Conservation (phyloP, 2,113 vertebrate species). For the Serilophus lunatus region DNA sequence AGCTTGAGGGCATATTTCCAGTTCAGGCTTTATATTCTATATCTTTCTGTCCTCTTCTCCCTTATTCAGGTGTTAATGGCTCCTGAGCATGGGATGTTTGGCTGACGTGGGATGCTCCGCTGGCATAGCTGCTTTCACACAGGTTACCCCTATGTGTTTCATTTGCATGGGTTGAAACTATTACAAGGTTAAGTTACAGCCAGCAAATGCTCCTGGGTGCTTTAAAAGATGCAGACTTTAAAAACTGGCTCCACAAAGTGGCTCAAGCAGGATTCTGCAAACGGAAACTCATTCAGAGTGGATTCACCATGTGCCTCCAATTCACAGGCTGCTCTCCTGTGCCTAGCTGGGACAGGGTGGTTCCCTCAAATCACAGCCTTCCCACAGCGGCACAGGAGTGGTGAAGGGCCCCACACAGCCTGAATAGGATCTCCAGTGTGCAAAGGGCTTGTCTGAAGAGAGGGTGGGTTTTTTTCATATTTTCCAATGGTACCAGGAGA, state of each 20-base stretch:
- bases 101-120: not conserved
- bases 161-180: not conserved
- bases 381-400: not conserved
- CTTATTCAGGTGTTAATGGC: not conserved
- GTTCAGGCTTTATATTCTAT: not conserved
- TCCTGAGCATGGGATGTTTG: not conserved
- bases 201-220: not conserved
- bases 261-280: not conserved
- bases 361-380: not conserved
- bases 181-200: not conserved
- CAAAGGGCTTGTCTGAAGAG: not conserved
- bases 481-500: not conserved
- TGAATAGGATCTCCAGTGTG: fast-evolving
- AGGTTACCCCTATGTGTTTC: not conserved
- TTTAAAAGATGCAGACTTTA: not conserved
- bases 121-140: not conserved
- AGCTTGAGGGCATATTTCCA: not conserved
- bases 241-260: not conserved
- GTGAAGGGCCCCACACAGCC: fast-evolving
- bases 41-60: not conserved
- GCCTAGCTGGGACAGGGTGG: not conserved
- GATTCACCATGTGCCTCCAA: not conserved
- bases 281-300: not conserved
- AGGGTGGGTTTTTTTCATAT: not conserved
- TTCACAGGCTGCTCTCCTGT: not conserved